A percentile compares a stretch with the other conserved stretches of the same genome.
Conservation (phyloP, 1,140 invertebrate genomes). For the Frieseomelitta varia region DNA sequence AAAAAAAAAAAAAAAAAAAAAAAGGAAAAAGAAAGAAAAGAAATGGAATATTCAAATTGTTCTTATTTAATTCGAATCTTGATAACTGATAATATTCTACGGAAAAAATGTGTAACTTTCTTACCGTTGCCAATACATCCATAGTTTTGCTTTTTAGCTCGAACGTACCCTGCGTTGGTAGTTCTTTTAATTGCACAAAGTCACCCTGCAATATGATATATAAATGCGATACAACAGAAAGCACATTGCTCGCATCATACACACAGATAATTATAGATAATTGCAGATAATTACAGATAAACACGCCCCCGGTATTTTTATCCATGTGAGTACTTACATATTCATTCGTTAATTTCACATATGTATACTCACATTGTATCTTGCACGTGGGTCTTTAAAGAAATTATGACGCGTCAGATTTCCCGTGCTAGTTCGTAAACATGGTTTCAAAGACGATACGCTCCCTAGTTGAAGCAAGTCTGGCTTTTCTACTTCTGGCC, state of each 20-base stretch:
- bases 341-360: neutral
- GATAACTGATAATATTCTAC: neutral
- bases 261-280: neutral
- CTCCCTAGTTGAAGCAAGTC: constrained; percentile 89
- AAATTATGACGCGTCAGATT: constrained; percentile 86
- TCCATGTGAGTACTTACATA: neutral
- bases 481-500: constrained; percentile 90
- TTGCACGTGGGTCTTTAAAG: constrained; percentile 87
- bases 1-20: too few species aligned
- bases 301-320: neutral
- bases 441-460: constrained; percentile 85
- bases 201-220: constrained; percentile 85
- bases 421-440: constrained; percentile 82
- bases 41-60: neutral
- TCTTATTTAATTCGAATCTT: neutral
- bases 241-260: neutral
- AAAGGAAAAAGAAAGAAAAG: too few species aligned
- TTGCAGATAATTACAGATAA: neutral
- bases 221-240: neutral
- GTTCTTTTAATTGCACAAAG: constrained; percentile 91
- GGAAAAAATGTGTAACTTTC: constrained; percentile 53
- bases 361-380: constrained; percentile 88
- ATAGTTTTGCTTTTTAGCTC: constrained; percentile 91
- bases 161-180: constrained; percentile 84
- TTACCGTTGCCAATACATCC: constrained; percentile 89